phyloP scores from a whole-genome alignment of 2,113 vertebrate genomes.

The Myanophis thanlyinensis region DNA sequence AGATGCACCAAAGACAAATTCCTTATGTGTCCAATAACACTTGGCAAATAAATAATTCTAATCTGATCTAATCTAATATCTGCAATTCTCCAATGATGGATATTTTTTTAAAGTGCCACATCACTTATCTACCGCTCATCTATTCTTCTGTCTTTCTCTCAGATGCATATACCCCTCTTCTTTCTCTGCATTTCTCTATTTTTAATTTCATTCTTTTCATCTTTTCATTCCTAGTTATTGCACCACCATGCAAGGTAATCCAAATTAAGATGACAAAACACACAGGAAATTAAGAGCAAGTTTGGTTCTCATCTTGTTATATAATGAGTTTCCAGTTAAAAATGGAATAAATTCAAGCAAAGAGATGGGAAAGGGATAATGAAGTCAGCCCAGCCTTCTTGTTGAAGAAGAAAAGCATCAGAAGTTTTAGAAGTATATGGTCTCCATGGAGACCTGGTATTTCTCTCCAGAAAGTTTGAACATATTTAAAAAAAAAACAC shows the following conservation, averaged over 20 bases:
- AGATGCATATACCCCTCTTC: not conserved
- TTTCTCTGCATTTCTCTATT: conserved; percentile 27
- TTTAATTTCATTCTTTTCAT: conserved; percentile 40
- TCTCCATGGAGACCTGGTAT: not conserved
- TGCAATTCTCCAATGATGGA: not conserved
- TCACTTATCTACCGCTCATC: not conserved
- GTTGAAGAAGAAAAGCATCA: not conserved
- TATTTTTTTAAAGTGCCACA: not conserved
- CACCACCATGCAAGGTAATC: conserved; percentile 32
- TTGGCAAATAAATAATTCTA: too few species aligned
- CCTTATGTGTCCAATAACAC: too few species aligned
- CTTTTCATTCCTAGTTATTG: conserved; percentile 19
- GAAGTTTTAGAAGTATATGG: not conserved
- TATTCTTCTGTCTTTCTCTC: not conserved
- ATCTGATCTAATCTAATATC: too few species aligned
- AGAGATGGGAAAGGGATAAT: conserved; percentile 4
- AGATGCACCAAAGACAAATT: too few species aligned
- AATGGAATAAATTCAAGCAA: conserved; percentile 3
- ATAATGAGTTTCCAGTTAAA: conserved; percentile 35
- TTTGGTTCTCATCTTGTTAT: conserved; percentile 37
- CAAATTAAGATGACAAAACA: conserved; percentile 38
- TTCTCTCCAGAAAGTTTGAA: not conserved
- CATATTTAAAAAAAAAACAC: not conserved
- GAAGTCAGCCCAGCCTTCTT: not conserved
- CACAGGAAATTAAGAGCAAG: conserved; percentile 39